Conservation (phyloP, 2,888 invertebrate species). For the Creontiades dilutus region DNA sequence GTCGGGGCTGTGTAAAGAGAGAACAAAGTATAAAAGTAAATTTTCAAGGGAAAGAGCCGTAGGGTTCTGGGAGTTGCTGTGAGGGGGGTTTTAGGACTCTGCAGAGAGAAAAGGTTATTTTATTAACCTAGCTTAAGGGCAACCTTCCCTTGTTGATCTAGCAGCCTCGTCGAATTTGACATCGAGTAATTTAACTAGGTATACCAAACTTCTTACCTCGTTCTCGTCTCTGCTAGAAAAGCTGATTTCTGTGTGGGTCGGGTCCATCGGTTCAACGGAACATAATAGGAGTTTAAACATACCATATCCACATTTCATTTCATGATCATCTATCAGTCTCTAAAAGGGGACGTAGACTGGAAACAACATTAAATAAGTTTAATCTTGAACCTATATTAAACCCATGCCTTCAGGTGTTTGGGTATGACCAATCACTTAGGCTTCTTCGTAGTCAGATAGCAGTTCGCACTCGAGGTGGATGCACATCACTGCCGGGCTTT, state of each 20-base stretch:
- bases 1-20: constrained; percentile 28
- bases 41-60: constrained; percentile 19
- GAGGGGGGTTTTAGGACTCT: background rate
- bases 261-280: background rate
- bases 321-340: no score
- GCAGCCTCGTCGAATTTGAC: constrained; percentile 17
- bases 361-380: no score
- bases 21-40: constrained; percentile 35
- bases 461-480: no score
- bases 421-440: no score
- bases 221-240: background rate
- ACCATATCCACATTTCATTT: no score
- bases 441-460: no score
- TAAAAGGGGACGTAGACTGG: no score
- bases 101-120: constrained; percentile 37
- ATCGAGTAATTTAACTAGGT: constrained; percentile 19
- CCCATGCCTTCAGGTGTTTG: no score
- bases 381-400: no score
- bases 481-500: no score
- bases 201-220: constrained; percentile 22
- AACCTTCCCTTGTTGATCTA: constrained; percentile 47
- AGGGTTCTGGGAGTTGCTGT: background rate
- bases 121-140: constrained; percentile 42
- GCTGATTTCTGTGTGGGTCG: background rate
- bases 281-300: no score